Base-by-base conservation (phyloP, 2,888 invertebrate genomes). In the Phlogophora meticulosa region DNA sequence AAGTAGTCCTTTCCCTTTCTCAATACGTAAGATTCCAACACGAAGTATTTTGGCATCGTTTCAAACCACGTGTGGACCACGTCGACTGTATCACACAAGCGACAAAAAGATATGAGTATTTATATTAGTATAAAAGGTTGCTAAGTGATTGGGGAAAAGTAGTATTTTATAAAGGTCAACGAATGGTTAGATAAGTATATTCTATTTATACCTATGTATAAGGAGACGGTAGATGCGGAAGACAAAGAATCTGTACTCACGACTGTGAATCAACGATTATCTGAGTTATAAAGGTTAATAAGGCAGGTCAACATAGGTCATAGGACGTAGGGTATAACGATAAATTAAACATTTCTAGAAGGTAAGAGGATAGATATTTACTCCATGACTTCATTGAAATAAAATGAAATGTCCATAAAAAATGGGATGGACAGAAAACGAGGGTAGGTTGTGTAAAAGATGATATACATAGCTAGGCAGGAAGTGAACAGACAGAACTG, bases 21-120 rank as follows among this genome's bases (percentile, higher is more conserved):
- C 22, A 60, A 56, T 68, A 68, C 43, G n/a, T 68, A n/a, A 67
- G 36, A 72, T 72, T 56, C 75, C 72, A 15, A 28, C 69, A 56
- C 60, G 55, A 24, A 45, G 42, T 17, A 28, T 48, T 74, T 56
- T 72, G 69, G 75, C 72, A 57, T 52, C 45, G 69, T 38, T 61
- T 75, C 75, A 72, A 75, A 48, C 56, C 56, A 68, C 69, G 56
- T 52, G 40, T 46, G 22, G 40, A 36, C 36, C 22, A 36, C 9
- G 13, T 7, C 1, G 49, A 34, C 24, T 43, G n/a, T 60, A 32
- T 55, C 40, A 24, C 7, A 49, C 11, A 38, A 7, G 24, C 40
- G 9, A 28, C 15, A 43, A 15, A 42, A 15, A 34, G 10, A n/a
- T 34, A 46, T n/a, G n/a, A 15, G 7, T 5, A 43, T 28, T 20